Conservation (phyloP, 1,140 invertebrate species). For the Sipha flava region DNA sequence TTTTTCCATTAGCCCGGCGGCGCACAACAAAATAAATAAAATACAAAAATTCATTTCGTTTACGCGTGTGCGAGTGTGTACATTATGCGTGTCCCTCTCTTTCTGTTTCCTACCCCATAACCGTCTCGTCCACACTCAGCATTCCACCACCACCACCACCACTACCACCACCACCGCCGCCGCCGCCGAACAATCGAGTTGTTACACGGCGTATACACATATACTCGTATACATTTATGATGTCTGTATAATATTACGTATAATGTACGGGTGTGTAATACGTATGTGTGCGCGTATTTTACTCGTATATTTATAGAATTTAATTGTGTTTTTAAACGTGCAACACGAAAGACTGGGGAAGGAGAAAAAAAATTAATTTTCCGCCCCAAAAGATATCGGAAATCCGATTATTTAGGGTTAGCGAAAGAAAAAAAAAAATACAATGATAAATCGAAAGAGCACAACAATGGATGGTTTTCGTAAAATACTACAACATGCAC, state of each 20-base stretch:
- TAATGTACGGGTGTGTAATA: background rate
- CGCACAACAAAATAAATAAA: background rate
- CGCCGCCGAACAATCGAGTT: too few relatives aligned
- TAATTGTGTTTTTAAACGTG: background rate
- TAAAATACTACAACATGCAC: background rate
- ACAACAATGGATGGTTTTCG: constrained; percentile 19
- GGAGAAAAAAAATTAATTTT: constrained; percentile 19
- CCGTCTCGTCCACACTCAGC: too few relatives aligned
- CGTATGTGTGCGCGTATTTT: too few relatives aligned
- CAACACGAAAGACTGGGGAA: background rate
- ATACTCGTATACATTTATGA: too few relatives aligned
- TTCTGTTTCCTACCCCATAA: too few relatives aligned
- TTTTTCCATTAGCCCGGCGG: background rate
- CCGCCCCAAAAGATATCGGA: constrained; percentile 7
- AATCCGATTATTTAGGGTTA: constrained; percentile 20
- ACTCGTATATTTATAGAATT: background rate
- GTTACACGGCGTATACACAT: too few relatives aligned
- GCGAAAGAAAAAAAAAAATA: background rate
- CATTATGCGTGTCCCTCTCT: too few relatives aligned
- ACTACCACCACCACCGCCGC: background rate
- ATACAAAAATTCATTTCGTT: background rate
- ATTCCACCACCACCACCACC: too few relatives aligned
- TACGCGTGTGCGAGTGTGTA: background rate
- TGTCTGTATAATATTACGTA: too few relatives aligned
- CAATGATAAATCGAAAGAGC: constrained; percentile 3